These are phyloP conservation scores for Centroberyx gerrardi DNA, from an alignment of 2,797 vertebrate genomes.

Conservation along the genomic window DNA sequence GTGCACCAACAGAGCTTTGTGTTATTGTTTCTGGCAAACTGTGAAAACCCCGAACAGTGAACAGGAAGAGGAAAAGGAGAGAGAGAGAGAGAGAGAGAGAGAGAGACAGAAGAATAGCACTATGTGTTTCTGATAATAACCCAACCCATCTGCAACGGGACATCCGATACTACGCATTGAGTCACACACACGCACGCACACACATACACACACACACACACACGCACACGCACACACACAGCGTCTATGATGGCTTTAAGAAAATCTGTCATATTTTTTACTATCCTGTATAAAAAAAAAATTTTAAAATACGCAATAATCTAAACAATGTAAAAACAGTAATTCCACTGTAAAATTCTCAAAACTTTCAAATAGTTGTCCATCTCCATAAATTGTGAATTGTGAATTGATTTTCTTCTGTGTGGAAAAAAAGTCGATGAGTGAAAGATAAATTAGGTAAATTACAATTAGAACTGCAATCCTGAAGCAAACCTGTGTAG, in stretches of 20 bases:
- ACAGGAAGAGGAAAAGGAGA: slow-evolving; percentile 15
- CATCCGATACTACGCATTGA: slow-evolving; percentile 62
- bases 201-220: slow-evolving; percentile 11
- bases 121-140: slow-evolving; percentile 70
- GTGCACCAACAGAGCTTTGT: neutral
- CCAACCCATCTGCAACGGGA: slow-evolving; percentile 68
- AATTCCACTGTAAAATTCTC: neutral
- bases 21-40: slow-evolving; percentile 38
- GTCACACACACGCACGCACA: slow-evolving; percentile 1
- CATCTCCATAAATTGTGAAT: neutral
- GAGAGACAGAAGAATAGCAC: slow-evolving; percentile 45
- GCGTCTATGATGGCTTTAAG: slow-evolving; percentile 1
- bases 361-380: no score
- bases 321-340: neutral
- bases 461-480: slow-evolving; percentile 1
- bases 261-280: neutral
- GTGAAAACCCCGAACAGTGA: neutral
- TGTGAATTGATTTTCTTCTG: no score
- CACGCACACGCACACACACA: slow-evolving; percentile 18
- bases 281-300: neutral
- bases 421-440: no score
- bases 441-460: neutral
- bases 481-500: neutral
- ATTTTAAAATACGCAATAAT: neutral
- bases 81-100: slow-evolving; percentile 11